phyloP scores from a whole-genome alignment of 2,888 invertebrate genomes.

The Drosophila atripex region DNA sequence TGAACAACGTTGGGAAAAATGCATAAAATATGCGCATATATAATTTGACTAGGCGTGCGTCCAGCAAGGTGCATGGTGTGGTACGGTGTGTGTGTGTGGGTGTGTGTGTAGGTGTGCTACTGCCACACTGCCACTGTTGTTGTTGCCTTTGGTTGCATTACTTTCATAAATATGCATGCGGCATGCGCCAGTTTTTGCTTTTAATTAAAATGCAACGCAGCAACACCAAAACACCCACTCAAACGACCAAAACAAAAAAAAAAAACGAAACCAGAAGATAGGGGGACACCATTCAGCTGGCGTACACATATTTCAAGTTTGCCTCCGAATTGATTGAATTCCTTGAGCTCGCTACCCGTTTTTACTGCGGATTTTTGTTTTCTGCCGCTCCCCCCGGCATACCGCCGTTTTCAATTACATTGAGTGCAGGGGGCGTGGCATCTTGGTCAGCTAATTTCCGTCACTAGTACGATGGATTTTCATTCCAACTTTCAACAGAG shows the following conservation, averaged over 20 bases:
- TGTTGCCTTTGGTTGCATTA: slow-evolving; percentile 54
- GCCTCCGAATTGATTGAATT: slow-evolving; percentile 71
- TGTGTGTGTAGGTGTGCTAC: slow-evolving; percentile 22
- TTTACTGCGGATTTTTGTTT: slow-evolving; percentile 10
- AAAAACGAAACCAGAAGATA: slow-evolving; percentile 28
- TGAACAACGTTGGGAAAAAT: slow-evolving; percentile 70
- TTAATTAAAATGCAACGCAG: slow-evolving; percentile 75
- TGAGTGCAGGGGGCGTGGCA: slow-evolving; percentile 50
- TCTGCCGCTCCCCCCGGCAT: neutral
- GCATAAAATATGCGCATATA: slow-evolving; percentile 79
- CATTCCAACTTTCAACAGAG: slow-evolving; percentile 32
- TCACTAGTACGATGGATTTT: slow-evolving; percentile 42
- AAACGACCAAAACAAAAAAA: slow-evolving; percentile 18
- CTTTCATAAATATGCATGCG: slow-evolving; percentile 78
- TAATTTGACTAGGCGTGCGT: slow-evolving; percentile 76
- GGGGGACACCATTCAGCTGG: slow-evolving; percentile 9
- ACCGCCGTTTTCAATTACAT: slow-evolving; percentile 70
- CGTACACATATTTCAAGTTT: slow-evolving; percentile 53
- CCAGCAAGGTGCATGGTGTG: slow-evolving; percentile 44
- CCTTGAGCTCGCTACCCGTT: slow-evolving; percentile 28
- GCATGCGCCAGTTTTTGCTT: slow-evolving; percentile 70
- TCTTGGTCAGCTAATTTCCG: slow-evolving; percentile 44
- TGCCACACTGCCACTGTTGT: slow-evolving; percentile 17
- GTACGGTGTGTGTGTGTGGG: slow-evolving; percentile 3
- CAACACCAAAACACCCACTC: slow-evolving; percentile 12